A percentile compares a stretch with the other conserved stretches of the same genome.
phyloP scores from a whole-genome alignment of 2,888 invertebrate genomes.

The Cenopis cana region DNA sequence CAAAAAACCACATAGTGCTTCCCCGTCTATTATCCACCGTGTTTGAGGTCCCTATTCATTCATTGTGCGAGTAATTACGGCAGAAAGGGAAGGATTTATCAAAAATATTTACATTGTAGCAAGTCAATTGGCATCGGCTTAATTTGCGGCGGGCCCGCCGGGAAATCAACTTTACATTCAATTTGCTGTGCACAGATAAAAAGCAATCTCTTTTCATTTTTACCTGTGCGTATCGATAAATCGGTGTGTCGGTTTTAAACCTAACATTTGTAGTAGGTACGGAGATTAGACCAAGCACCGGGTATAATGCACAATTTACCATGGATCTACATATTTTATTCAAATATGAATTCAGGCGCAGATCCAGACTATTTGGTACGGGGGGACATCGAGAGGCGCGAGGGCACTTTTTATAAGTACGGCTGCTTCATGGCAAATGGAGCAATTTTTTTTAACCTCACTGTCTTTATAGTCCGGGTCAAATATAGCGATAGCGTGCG shows the following conservation, averaged over 20 bases:
- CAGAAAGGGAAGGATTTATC: slow-evolving; percentile 74
- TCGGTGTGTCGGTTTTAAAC: slow-evolving; percentile 36
- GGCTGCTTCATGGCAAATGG: no score
- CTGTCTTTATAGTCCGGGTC: no score
- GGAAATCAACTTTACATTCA: slow-evolving; percentile 85
- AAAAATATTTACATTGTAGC: slow-evolving; percentile 82
- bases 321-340: no score
- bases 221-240: slow-evolving; percentile 36
- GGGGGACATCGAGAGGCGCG: no score
- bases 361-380: no score
- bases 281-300: no score
- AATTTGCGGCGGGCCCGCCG: slow-evolving; percentile 79
- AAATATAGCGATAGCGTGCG: no score
- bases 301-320: no score
- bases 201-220: slow-evolving; percentile 74
- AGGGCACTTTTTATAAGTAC: no score
- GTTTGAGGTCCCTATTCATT: slow-evolving; percentile 37
- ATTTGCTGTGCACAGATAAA: slow-evolving; percentile 81
- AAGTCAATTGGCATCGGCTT: slow-evolving; percentile 79
- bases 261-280: slow-evolving; percentile 13
- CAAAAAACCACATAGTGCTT: slow-evolving; percentile 21
- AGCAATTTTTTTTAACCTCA: no score
- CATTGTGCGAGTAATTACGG: slow-evolving; percentile 45
- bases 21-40: slow-evolving; percentile 20
- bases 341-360: no score